A percentile compares a stretch with the other conserved stretches of the same genome.
phyloP scores from a whole-genome alignment of 1,140 invertebrate species.

The Sesamia nonagrioides region DNA sequence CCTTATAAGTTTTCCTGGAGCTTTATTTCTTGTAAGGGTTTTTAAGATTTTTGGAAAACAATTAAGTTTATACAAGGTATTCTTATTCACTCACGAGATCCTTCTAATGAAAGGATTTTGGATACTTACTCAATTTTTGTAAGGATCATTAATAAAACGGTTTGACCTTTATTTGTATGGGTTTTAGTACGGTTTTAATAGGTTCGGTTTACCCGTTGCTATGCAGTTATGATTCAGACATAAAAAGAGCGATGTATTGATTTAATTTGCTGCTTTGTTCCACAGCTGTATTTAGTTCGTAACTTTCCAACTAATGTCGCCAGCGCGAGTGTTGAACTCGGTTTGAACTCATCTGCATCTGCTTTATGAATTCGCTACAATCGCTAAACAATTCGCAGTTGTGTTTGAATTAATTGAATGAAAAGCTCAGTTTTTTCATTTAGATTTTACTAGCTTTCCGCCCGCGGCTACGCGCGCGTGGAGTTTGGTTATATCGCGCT shows the following conservation, averaged over 20 bases:
- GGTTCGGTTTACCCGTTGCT: background rate
- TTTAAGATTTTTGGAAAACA: background rate
- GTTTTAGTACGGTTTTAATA: background rate
- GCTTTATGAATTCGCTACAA: background rate
- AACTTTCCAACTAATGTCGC: constrained; percentile 8
- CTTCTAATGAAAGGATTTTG: background rate
- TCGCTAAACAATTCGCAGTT: constrained; percentile 8
- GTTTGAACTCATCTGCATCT: background rate
- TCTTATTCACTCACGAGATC: background rate
- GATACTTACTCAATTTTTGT: background rate
- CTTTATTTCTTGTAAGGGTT: background rate
- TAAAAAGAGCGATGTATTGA: background rate
- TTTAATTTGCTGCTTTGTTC: constrained; percentile 3
- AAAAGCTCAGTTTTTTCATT: background rate
- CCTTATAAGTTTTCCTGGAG: background rate
- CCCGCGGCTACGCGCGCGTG: too few species aligned
- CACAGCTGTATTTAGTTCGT: background rate
- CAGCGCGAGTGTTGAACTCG: background rate
- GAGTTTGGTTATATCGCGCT: too few species aligned
- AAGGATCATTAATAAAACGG: background rate
- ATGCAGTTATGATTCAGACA: background rate
- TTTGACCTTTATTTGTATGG: background rate
- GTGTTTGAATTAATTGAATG: background rate
- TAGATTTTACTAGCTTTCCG: too few species aligned
- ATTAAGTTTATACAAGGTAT: background rate